These are phyloP conservation scores for Cacoxenus indagator DNA, from an alignment of 2,888 invertebrate species.

Conservation along the genomic window DNA sequence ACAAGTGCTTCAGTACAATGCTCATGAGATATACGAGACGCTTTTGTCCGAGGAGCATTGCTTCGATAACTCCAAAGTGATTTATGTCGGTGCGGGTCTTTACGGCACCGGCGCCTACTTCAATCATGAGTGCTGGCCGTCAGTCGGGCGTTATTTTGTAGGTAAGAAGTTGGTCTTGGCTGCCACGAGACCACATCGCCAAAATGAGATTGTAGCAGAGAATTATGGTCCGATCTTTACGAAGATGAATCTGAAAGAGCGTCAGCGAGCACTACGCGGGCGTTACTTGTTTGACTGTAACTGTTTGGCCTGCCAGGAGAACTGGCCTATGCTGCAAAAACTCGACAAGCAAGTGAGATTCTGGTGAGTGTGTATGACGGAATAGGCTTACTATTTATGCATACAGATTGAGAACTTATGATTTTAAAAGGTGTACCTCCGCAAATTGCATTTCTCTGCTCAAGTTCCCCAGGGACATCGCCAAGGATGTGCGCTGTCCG, in stretches of 20 bases:
- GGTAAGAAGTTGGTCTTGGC: slow-evolving; percentile 81
- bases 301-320: slow-evolving; percentile 80
- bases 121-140: slow-evolving; percentile 88
- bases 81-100: slow-evolving; percentile 75
- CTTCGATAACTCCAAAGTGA: slow-evolving; percentile 66
- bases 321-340: slow-evolving; percentile 81
- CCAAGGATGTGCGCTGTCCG: slow-evolving; percentile 72
- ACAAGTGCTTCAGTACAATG: slow-evolving; percentile 86
- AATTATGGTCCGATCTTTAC: slow-evolving; percentile 88
- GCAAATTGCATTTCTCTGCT: slow-evolving; percentile 71
- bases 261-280: slow-evolving; percentile 77
- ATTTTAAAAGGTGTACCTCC: slow-evolving; percentile 72
- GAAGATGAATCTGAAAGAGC: slow-evolving; percentile 72
- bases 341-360: slow-evolving; percentile 72
- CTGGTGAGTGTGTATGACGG: slow-evolving; percentile 50
- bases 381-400: too few relatives aligned
- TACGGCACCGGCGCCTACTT: slow-evolving; percentile 84
- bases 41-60: slow-evolving; percentile 72
- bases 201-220: slow-evolving; percentile 81
- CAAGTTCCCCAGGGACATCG: slow-evolving; percentile 70
- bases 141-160: slow-evolving; percentile 82
- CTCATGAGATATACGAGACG: slow-evolving; percentile 85
- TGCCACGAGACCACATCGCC: slow-evolving; percentile 76
- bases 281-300: slow-evolving; percentile 86
- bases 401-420: too few relatives aligned